A percentile compares a stretch with the other conserved stretches of the same genome.
These are phyloP conservation scores for Harpegnathos saltator DNA, from an alignment of 1,140 invertebrate genomes.

Conservation along the genomic window DNA sequence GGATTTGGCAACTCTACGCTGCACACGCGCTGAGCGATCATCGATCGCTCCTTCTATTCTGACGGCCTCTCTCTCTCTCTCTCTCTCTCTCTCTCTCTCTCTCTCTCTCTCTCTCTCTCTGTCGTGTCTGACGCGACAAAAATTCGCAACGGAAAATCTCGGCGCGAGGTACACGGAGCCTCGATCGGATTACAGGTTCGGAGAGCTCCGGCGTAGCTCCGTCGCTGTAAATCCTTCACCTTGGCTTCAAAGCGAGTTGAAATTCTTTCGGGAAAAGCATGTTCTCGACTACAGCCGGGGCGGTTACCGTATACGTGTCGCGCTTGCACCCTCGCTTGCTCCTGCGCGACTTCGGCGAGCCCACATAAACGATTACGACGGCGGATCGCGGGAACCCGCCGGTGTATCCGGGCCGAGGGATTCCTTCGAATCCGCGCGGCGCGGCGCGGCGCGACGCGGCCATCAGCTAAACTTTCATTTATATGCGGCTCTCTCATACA, in stretches of 20 bases:
- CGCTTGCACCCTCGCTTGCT: background rate
- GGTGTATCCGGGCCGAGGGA: background rate
- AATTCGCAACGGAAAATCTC: slow-evolving; percentile 32
- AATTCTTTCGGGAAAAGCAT: slow-evolving; percentile 36
- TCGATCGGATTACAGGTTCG: slow-evolving; percentile 30
- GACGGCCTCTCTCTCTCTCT: background rate
- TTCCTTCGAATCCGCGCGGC: slow-evolving; percentile 3
- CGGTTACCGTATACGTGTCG: background rate
- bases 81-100: background rate
- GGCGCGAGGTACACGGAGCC: background rate
- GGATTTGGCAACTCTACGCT: too few relatives aligned
- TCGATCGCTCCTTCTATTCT: too few relatives aligned
- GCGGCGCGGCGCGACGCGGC: too few relatives aligned
- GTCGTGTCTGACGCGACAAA: slow-evolving; percentile 2
- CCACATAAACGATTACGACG: slow-evolving; percentile 30
- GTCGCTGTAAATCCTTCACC: slow-evolving; percentile 18
- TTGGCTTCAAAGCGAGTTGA: slow-evolving; percentile 17
- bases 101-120: background rate
- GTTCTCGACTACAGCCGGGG: background rate
- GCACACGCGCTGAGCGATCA: slow-evolving; percentile 28
- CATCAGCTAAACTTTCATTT: slow-evolving; percentile 31
- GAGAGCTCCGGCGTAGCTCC: background rate
- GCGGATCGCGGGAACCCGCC: background rate
- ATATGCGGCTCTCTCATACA: slow-evolving; percentile 23
- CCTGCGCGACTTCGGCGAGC: slow-evolving; percentile 7